These are phyloP conservation scores for Eumaeus atala DNA, from an alignment of 1,140 invertebrate genomes.

Conservation along the genomic window DNA sequence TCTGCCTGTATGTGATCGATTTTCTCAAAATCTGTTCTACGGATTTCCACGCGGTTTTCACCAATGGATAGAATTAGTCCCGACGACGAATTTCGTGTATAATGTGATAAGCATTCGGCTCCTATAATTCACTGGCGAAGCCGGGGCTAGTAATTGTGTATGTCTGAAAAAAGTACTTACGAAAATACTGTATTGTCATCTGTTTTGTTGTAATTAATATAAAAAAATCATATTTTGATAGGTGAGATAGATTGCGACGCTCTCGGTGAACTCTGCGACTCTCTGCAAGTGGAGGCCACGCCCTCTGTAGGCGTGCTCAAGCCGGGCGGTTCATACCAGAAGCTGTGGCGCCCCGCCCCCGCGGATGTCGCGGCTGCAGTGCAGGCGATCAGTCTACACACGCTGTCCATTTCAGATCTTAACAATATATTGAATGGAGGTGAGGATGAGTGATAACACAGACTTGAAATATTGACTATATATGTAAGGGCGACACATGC, in stretches of 20 bases:
- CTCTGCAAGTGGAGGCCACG: constrained; percentile 34
- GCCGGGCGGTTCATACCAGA: constrained; percentile 45
- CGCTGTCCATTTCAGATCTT: constrained; percentile 42
- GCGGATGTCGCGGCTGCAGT: constrained; percentile 16
- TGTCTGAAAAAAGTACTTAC: background rate
- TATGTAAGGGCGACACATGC: no score
- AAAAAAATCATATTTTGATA: constrained; percentile 23
- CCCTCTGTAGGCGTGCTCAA: constrained; percentile 47
- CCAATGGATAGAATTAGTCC: no score
- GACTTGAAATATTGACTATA: no score
- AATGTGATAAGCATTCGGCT: no score
- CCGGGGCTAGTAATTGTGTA: no score
- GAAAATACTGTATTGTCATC: no score
- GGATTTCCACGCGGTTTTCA: no score
- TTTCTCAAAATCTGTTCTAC: no score
- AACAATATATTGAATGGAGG: constrained; percentile 42
- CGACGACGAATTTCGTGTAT: no score
- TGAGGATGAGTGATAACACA: constrained; percentile 11
- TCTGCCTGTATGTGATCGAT: no score
- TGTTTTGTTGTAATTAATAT: no score
- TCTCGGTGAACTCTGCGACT: constrained; percentile 35
- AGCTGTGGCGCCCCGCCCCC: constrained; percentile 14
- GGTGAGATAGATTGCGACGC: constrained; percentile 45
- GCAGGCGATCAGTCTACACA: constrained; percentile 34
- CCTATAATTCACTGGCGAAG: no score